These are phyloP conservation scores for Crenichthys baileyi DNA, from an alignment of 2,797 vertebrate genomes.

Conservation along the genomic window DNA sequence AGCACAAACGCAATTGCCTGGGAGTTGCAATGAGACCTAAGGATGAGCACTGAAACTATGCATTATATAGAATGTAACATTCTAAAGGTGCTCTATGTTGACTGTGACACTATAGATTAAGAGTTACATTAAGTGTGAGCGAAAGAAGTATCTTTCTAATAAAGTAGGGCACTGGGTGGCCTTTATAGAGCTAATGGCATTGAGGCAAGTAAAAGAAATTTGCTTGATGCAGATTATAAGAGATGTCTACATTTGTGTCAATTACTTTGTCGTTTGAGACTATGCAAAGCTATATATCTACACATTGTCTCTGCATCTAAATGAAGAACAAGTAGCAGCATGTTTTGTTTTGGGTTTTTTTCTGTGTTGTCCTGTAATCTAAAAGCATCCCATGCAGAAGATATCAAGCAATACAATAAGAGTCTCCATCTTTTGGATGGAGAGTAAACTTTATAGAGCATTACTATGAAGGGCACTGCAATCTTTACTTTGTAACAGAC, in stretches of 20 bases:
- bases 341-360: background rate
- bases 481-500: conserved; percentile 23
- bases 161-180: conserved; percentile 40
- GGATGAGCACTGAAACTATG: conserved; percentile 47
- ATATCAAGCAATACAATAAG: conserved; percentile 6
- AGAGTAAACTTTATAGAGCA: conserved; percentile 36
- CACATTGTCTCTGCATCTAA: conserved; percentile 32
- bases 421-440: conserved; percentile 31
- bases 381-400: conserved; percentile 30
- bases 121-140: conserved; percentile 27
- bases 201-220: conserved; percentile 24
- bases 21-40: conserved; percentile 66
- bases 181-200: conserved; percentile 27
- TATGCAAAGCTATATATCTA: conserved; percentile 32
- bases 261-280: conserved; percentile 25
- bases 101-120: conserved; percentile 21
- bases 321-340: conserved; percentile 39
- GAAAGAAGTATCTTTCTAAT: conserved; percentile 39
- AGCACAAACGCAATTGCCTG: conserved; percentile 85
- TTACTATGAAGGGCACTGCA: conserved; percentile 22
- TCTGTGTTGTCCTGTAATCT: conserved; percentile 12
- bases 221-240: conserved; percentile 29
- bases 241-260: conserved; percentile 23
- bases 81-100: conserved; percentile 16
- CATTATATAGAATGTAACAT: conserved; percentile 1